These are phyloP conservation scores for Harpalus rufipes DNA, from an alignment of 2,888 invertebrate genomes.

Conservation along the genomic window DNA sequence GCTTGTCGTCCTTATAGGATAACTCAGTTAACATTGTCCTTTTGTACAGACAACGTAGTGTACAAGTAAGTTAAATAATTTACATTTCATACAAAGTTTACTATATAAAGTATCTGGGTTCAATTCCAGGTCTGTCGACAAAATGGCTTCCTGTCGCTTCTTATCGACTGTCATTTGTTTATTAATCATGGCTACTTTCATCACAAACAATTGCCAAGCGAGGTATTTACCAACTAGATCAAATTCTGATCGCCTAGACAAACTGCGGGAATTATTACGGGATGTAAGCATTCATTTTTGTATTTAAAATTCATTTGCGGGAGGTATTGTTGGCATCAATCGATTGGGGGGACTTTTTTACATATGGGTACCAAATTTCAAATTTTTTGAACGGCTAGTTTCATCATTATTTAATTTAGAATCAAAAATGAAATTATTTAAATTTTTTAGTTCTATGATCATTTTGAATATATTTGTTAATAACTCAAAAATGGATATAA, in stretches of 20 bases:
- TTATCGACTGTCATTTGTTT: constrained; percentile 33
- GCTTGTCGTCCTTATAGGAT: background rate
- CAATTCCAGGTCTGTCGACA: background rate
- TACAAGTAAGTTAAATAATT: constrained; percentile 5
- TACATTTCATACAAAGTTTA: background rate
- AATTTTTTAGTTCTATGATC: too few species aligned
- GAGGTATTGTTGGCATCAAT: background rate
- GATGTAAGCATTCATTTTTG: constrained; percentile 70
- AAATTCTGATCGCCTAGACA: constrained; percentile 72
- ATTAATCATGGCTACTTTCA: constrained; percentile 8
- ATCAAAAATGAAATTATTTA: background rate
- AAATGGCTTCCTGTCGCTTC: constrained; percentile 39
- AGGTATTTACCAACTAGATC: constrained; percentile 73
- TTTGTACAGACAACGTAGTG: background rate
- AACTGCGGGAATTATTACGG: constrained; percentile 72
- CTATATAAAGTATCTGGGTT: background rate
- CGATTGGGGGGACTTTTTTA: background rate
- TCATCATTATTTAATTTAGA: background rate
- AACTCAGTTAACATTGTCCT: constrained; percentile 19
- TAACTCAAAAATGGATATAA: background rate
- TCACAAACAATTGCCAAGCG: constrained; percentile 68
- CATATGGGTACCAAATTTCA: background rate
- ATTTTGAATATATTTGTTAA: too few species aligned
- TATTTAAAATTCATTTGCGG: background rate
- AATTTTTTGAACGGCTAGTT: background rate